Evolutionary conservation across 2,797 vertebrate species (phyloP).

Genomic region (Siniperca scherzeri): DNA sequence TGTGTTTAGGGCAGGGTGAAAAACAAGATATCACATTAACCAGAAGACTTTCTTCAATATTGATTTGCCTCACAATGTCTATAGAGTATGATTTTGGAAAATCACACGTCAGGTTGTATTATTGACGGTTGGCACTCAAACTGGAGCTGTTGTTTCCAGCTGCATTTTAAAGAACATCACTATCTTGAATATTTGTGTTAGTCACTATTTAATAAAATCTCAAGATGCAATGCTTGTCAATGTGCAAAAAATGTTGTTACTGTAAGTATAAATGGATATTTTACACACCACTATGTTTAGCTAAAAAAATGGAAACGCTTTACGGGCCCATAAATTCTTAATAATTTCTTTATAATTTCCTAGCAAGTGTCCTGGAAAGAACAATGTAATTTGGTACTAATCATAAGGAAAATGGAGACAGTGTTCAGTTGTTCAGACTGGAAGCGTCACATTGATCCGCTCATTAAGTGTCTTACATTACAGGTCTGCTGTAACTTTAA

Average conservation of each 20-base stretch:
- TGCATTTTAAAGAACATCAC: background rate
- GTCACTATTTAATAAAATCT: background rate
- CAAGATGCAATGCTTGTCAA: background rate
- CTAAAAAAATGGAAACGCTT: background rate
- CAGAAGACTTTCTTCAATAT: background rate
- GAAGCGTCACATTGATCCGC: constrained; percentile 11
- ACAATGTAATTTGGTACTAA: background rate
- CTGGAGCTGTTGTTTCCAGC: background rate
- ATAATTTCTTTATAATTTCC: background rate
- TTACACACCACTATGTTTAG: background rate
- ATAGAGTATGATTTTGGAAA: background rate
- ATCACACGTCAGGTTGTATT: background rate
- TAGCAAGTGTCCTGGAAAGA: background rate
- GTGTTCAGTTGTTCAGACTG: background rate
- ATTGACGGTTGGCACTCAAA: background rate
- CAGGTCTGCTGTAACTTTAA: constrained; percentile 10
- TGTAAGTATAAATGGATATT: background rate
- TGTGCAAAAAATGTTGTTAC: background rate
- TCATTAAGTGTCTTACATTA: constrained; percentile 25
- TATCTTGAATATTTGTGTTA: background rate
- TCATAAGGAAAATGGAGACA: background rate
- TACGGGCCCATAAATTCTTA: too few relatives aligned
- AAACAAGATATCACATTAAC: background rate
- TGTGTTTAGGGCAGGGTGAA: background rate
- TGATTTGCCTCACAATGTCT: background rate